Percentiles rank a stretch among this genome's conserved stretches.
Evolutionary conservation across 2,797 vertebrate genomes (phyloP).

Genomic region (Pipistrellus nathusii): DNA sequence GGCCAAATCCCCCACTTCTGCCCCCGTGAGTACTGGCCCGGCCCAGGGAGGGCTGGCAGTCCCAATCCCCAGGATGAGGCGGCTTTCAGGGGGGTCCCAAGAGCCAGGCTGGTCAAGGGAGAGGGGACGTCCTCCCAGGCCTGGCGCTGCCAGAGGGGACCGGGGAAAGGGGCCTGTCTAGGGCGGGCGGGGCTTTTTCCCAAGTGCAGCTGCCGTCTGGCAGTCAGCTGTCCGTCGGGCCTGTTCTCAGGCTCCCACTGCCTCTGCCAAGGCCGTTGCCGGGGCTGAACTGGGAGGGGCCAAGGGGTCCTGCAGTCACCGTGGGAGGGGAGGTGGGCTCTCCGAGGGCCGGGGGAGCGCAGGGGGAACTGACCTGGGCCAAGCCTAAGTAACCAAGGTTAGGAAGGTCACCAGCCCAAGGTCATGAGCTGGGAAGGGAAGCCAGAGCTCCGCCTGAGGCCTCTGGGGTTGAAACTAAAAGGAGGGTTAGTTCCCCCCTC

Average conservation of each 20-base stretch:
- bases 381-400: background rate
- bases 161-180: background rate
- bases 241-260: background rate
- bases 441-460: no score
- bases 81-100: background rate
- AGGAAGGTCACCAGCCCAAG: constrained; percentile 59
- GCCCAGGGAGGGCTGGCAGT: background rate
- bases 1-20: constrained; percentile 49
- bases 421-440: background rate
- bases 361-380: rapidly evolving
- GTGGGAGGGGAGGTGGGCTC: background rate
- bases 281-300: no score
- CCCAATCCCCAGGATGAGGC: background rate
- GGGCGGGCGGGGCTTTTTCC: no score
- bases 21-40: constrained; percentile 63
- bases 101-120: background rate
- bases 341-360: background rate
- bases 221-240: background rate
- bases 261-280: background rate
- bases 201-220: background rate
- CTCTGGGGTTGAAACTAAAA: background rate
- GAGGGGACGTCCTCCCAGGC: background rate
- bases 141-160: background rate
- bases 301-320: background rate
- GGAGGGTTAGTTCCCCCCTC: background rate